These are phyloP conservation scores for Amitus sp. DNA, from an alignment of 2,888 invertebrate species.

Conservation along the genomic window DNA sequence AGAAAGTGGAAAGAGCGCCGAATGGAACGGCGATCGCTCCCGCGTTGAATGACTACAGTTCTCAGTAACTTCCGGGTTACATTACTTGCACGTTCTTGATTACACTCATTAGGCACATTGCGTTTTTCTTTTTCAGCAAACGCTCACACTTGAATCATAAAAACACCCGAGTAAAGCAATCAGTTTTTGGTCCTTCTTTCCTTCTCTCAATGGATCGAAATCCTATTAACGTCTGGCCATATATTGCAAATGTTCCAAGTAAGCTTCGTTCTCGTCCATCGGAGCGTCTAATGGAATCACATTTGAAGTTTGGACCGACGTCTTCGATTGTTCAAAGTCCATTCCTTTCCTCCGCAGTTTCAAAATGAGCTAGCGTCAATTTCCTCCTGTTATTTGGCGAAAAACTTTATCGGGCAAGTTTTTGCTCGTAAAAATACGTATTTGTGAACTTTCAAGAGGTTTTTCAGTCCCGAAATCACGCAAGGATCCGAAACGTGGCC, in stretches of 20 bases:
- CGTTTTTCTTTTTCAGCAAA: neutral
- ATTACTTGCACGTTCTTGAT: slow-evolving; percentile 3
- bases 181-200: no score
- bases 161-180: neutral
- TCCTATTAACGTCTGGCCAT: no score
- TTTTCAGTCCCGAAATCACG: slow-evolving; percentile 25
- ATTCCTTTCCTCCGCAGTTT: neutral
- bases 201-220: neutral
- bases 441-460: slow-evolving; percentile 10
- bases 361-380: neutral
- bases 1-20: slow-evolving; percentile 57
- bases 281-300: neutral
- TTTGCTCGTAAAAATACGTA: neutral
- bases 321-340: neutral
- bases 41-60: slow-evolving; percentile 39
- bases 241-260: neutral
- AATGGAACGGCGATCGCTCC: slow-evolving; percentile 50
- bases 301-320: neutral
- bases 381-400: neutral
- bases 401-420: neutral
- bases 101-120: slow-evolving; percentile 5
- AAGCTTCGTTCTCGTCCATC: neutral
- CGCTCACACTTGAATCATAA: neutral
- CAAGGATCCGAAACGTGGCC: slow-evolving; percentile 14
- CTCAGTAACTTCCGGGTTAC: slow-evolving; percentile 48